phyloP scores from a whole-genome alignment of 2,888 invertebrate species.

The Agrilus mali region DNA sequence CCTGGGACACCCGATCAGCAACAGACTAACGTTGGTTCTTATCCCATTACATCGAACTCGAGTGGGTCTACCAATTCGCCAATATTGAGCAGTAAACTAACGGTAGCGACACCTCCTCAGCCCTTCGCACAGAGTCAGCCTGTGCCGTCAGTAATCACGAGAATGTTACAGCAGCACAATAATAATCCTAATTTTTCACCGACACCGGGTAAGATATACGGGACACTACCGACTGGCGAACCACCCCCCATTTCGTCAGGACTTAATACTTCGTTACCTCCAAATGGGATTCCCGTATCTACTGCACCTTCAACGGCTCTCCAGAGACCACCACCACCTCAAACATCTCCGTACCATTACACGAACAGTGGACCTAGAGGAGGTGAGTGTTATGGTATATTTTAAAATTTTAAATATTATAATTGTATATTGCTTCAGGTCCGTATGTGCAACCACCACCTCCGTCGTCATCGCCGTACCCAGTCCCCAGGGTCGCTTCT shows the following conservation, averaged over 20 bases:
- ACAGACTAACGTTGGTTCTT: not conserved
- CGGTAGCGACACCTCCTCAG: conserved; percentile 37
- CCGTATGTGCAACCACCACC: conserved; percentile 22
- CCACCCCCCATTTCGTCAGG: conserved; percentile 6
- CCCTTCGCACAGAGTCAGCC: conserved; percentile 38
- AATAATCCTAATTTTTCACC: conserved; percentile 16
- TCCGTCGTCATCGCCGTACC: conserved; percentile 22
- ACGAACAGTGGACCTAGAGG: too few relatives aligned
- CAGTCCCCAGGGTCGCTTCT: conserved; percentile 21
- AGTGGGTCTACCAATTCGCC: conserved; percentile 2
- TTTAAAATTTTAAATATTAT: too few relatives aligned
- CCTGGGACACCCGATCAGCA: conserved; percentile 22
- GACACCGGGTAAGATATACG: conserved; percentile 8
- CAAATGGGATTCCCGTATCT: not conserved
- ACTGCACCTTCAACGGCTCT: too few relatives aligned
- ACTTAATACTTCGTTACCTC: conserved; percentile 5
- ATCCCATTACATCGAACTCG: not conserved
- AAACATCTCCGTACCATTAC: too few relatives aligned
- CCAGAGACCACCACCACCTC: too few relatives aligned
- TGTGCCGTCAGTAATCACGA: conserved; percentile 47
- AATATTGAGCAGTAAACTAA: conserved; percentile 20
- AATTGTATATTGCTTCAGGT: conserved; percentile 6
- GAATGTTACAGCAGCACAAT: conserved; percentile 44
- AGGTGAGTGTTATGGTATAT: too few relatives aligned
- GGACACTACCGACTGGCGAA: conserved; percentile 12